Base-by-base conservation (phyloP, 2,888 invertebrate species). In the Zelleria hepariella region DNA sequence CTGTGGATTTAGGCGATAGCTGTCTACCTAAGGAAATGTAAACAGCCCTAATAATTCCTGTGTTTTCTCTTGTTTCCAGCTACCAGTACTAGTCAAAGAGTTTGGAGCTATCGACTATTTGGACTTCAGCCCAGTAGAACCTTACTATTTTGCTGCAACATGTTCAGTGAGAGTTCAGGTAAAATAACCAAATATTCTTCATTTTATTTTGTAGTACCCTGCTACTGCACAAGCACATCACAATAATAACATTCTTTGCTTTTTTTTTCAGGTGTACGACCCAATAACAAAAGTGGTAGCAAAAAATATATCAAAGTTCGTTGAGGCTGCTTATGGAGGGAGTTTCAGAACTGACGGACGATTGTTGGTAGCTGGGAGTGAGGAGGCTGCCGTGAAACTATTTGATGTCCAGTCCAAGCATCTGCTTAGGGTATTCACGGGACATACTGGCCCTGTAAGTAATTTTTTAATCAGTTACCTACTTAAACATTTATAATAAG, bases 101-200 rank as follows among this genome's bases (percentile, higher is more conserved):
- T 96, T 95, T 81, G 97, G 97, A 23, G 93, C 96, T 0, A 95
- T 99, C 59, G 96, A 97, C 74, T 94, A 95, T 72, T 92, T 98
- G 52, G 95, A 97, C 76, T 96, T 98, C 74, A 95, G 96, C 62
- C 96, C 96, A 0, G 91, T 94, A 8, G 94, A 96, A 72, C 98
- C 98, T 0, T 92, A 96, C 85, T 93, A 95, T 76, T 96, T 98
- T 86, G 98, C 97, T 6, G 95, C 97, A 20, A 97, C 98, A 59
- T 96, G 95, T 75, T 97, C 98, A 0, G 95, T 96, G 0, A 91
- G 96, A 74, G 95, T 98, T 66, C 93, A 92, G 86, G 89, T 89
- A 73, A 73, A n/a, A 62, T 62, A 49, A 4, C 32, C 32, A 42
- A 10, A 10, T 42, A 10, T 15, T n/a, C n/a, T n/a, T n/a, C n/a